Percentiles rank a stretch among this genome's conserved stretches.
Evolutionary conservation across 2,113 vertebrate species (phyloP).

Genomic region (Illadopsis cleaveri): DNA sequence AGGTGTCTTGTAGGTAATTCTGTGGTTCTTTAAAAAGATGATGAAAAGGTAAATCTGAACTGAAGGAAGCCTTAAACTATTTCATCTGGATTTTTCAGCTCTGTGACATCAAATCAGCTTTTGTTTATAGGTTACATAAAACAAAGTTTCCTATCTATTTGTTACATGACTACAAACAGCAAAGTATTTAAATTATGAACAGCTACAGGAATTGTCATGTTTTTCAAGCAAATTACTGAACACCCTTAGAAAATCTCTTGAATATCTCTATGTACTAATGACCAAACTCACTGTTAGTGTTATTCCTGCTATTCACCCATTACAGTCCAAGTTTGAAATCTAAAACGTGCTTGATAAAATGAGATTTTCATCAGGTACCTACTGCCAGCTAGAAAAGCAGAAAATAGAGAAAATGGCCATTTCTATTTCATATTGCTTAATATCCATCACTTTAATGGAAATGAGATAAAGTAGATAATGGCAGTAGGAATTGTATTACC

Average conservation of each 20-base stretch:
- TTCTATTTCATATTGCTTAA: slow-evolving; percentile 52
- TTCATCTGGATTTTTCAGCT: background rate
- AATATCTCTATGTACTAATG: background rate
- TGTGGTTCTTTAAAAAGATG: background rate
- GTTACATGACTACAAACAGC: background rate
- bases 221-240: background rate
- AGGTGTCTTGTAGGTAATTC: background rate
- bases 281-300: background rate
- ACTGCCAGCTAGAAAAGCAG: slow-evolving; percentile 36
- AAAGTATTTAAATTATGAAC: background rate
- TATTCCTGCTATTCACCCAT: background rate
- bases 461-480: slow-evolving; percentile 58
- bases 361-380: slow-evolving; percentile 4
- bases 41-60: background rate
- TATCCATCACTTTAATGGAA: slow-evolving; percentile 67
- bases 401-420: slow-evolving; percentile 46
- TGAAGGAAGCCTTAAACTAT: background rate
- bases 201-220: background rate
- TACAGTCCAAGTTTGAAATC: background rate
- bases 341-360: background rate
- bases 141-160: background rate
- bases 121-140: background rate
- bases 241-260: background rate
- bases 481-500: slow-evolving; percentile 48
- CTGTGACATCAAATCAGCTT: background rate